These are phyloP conservation scores for Alloscopus bannaensis DNA, from an alignment of 2,888 invertebrate genomes.

Conservation along the genomic window DNA sequence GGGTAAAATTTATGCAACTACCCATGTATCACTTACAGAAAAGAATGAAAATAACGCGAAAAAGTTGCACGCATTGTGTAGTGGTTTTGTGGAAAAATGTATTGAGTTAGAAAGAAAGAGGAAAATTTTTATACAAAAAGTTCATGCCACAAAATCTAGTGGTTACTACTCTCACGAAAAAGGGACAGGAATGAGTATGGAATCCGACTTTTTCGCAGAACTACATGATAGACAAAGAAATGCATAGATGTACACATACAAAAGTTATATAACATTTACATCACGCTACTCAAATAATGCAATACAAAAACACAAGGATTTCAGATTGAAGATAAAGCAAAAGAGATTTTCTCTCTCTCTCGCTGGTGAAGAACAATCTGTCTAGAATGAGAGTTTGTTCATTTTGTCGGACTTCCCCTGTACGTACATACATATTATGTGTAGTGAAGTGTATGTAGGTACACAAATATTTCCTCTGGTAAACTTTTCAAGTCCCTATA, in stretches of 20 bases:
- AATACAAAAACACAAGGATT: slow-evolving; percentile 27
- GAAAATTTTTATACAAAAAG: no score
- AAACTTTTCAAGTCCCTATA: slow-evolving; percentile 41
- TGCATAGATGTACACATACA: no score
- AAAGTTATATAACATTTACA: slow-evolving; percentile 5
- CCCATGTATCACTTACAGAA: no score
- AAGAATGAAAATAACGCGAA: no score
- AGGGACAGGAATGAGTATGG: slow-evolving; percentile 5
- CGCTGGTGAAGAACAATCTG: slow-evolving; percentile 36
- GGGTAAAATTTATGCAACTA: background rate
- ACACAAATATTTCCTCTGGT: no score
- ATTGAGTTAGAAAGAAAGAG: background rate
- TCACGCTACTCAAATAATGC: slow-evolving; percentile 9
- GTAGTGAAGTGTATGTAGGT: no score
- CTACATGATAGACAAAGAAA: no score
- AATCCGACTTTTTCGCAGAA: no score
- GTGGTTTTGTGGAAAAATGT: slow-evolving; percentile 17
- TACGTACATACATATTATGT: no score
- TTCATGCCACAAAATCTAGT: no score
- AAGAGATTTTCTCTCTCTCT: no score
- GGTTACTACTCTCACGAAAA: background rate
- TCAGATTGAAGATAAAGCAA: slow-evolving; percentile 33
- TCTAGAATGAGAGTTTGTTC: slow-evolving; percentile 35
- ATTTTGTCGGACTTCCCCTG: no score
- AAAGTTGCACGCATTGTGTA: slow-evolving; percentile 5